phyloP scores from a whole-genome alignment of 2,113 vertebrate genomes.

The Calidris pygmaea region DNA sequence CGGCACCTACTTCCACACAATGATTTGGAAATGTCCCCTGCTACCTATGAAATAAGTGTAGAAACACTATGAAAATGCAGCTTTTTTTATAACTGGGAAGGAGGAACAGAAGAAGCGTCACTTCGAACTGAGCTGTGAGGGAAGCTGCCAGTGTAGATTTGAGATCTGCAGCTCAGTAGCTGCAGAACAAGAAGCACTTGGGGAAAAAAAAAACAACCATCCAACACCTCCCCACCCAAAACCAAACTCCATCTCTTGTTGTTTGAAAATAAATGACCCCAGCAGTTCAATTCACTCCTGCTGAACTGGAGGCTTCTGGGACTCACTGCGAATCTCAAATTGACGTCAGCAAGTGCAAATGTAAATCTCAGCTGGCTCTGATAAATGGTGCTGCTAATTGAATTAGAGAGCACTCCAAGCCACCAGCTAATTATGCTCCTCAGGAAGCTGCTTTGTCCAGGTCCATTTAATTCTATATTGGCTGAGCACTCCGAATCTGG shows the following conservation, averaged over 20 bases:
- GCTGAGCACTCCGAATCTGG: constrained; percentile 56
- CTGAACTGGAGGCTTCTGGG: constrained; percentile 62
- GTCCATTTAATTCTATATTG: constrained; percentile 71
- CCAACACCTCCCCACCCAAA: neutral
- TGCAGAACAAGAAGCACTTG: neutral
- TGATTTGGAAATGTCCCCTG: neutral
- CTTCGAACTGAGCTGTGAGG: neutral
- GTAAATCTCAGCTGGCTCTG: constrained; percentile 67
- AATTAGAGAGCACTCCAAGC: constrained; percentile 77
- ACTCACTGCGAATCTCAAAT: constrained; percentile 6
- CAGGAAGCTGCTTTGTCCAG: constrained; percentile 72
- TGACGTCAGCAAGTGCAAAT: constrained; percentile 74
- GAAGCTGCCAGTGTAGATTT: neutral
- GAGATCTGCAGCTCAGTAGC: neutral
- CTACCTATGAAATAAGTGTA: neutral
- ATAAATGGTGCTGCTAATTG: constrained; percentile 76
- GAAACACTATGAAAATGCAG: neutral
- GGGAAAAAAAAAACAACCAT: neutral
- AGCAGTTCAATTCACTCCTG: constrained; percentile 24
- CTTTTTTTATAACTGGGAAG: neutral
- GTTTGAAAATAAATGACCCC: constrained; percentile 47
- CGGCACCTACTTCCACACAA: neutral
- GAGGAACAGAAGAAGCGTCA: neutral
- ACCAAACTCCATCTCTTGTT: neutral
- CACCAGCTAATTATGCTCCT: constrained; percentile 72